A percentile compares a stretch with the other conserved stretches of the same genome.
Evolutionary conservation across 2,113 vertebrate species (phyloP).

Genomic region (Sphaerodactylus townsendi): DNA sequence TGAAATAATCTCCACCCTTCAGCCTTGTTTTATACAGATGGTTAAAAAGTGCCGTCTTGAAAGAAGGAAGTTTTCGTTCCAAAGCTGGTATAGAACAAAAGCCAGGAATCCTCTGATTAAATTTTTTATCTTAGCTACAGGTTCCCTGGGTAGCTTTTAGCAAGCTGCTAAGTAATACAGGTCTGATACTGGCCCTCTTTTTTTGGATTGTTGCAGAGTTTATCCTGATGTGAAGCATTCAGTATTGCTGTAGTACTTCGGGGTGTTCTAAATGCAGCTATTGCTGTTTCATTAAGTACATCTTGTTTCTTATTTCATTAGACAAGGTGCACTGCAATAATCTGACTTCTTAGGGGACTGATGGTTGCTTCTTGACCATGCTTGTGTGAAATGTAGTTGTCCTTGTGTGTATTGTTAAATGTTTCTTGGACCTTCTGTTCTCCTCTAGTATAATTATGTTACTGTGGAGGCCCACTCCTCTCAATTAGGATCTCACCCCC

Average conservation of each 20-base stretch:
- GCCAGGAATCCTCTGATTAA: background rate
- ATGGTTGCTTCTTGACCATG: background rate
- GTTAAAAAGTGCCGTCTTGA: background rate
- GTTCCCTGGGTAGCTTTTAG: background rate
- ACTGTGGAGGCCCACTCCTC: background rate
- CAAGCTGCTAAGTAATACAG: background rate
- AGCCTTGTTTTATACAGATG: background rate
- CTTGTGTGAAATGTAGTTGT: background rate
- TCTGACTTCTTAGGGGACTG: background rate
- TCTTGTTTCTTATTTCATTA: background rate
- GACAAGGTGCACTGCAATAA: background rate
- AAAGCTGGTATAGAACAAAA: background rate
- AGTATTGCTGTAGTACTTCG: background rate
- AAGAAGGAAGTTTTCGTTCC: constrained; percentile 1
- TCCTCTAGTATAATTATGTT: background rate
- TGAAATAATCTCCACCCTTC: background rate
- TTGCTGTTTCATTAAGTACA: background rate
- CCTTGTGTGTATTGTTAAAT: background rate
- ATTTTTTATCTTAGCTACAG: background rate
- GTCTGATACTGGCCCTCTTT: background rate
- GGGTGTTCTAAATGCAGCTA: background rate
- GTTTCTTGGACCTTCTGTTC: background rate
- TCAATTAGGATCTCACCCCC: background rate
- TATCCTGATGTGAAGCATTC: background rate
- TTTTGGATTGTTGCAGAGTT: background rate